These are phyloP conservation scores for Chrysotoxum bicinctum DNA, from an alignment of 2,888 invertebrate genomes.

Conservation along the genomic window DNA sequence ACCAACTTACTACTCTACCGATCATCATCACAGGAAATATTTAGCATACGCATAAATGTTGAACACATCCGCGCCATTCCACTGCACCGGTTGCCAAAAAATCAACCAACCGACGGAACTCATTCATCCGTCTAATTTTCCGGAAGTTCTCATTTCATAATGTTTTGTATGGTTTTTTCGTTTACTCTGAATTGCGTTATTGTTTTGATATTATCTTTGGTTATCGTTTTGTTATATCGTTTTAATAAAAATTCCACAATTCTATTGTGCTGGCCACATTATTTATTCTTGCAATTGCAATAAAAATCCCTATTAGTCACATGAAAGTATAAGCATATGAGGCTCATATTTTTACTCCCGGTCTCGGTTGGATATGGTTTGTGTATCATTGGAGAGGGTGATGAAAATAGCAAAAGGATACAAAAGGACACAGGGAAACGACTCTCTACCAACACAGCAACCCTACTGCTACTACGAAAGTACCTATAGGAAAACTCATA, in stretches of 20 bases:
- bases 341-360: constrained; percentile 49
- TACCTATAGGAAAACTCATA: constrained; percentile 49
- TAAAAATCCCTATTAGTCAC: constrained; percentile 72
- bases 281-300: constrained; percentile 71
- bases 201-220: constrained; percentile 70
- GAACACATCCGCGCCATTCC: constrained; percentile 51
- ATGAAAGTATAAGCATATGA: constrained; percentile 58
- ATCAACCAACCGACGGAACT: constrained; percentile 62
- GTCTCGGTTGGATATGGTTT: not conserved
- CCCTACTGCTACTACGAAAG: constrained; percentile 27
- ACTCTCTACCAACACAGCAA: constrained; percentile 3
- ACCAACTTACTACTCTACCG: not conserved
- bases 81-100: constrained; percentile 54
- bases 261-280: constrained; percentile 56
- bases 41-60: constrained; percentile 53
- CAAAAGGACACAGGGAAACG: constrained; percentile 26
- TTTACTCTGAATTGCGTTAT: constrained; percentile 19
- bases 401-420: constrained; percentile 1
- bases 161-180: not conserved
- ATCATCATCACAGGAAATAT: constrained; percentile 47
- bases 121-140: constrained; percentile 66
- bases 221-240: constrained; percentile 67
- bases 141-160: constrained; percentile 13
- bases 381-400: constrained; percentile 7
- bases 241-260: constrained; percentile 72